Conservation (phyloP, 1,140 invertebrate species). For the Lordiphosa clarofinis region DNA sequence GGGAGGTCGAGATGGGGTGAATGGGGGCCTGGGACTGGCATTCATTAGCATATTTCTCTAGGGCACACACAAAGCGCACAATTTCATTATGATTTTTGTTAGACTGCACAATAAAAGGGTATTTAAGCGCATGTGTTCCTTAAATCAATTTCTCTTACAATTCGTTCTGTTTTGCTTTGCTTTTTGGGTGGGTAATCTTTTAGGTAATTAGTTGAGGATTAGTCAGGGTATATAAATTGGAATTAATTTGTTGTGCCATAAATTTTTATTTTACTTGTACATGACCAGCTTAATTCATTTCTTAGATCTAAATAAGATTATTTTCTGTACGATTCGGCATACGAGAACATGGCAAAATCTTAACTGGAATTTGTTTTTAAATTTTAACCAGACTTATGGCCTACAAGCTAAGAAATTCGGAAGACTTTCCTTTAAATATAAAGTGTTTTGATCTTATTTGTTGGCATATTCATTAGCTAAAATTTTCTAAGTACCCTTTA, state of each 20-base stretch:
- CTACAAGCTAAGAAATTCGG: no score
- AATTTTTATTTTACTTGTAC: conserved; percentile 10
- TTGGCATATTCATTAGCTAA: no score
- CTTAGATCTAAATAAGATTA: conserved; percentile 5
- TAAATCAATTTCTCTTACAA: conserved; percentile 49
- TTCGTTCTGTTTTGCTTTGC: conserved; percentile 19
- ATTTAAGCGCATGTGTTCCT: conserved; percentile 45
- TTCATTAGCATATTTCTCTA: conserved; percentile 75
- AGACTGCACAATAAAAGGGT: conserved; percentile 58
- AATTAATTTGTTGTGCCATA: conserved; percentile 12
- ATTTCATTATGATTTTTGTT: conserved; percentile 66
- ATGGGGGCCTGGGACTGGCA: conserved; percentile 43
- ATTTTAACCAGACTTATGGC: no score
- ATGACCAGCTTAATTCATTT: conserved; percentile 7
- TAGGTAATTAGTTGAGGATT: conserved; percentile 7
- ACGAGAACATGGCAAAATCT: no score
- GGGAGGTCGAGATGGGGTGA: not conserved
- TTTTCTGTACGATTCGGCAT: no score
- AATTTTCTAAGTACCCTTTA: no score
- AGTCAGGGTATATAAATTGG: conserved; percentile 10
- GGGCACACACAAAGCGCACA: conserved; percentile 25
- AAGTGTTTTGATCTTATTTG: no score
- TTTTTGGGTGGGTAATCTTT: not conserved
- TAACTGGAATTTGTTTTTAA: no score
- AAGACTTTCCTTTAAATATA: no score